phyloP scores from a whole-genome alignment of 2,113 vertebrate species.

The Meleagris gallopavo region DNA sequence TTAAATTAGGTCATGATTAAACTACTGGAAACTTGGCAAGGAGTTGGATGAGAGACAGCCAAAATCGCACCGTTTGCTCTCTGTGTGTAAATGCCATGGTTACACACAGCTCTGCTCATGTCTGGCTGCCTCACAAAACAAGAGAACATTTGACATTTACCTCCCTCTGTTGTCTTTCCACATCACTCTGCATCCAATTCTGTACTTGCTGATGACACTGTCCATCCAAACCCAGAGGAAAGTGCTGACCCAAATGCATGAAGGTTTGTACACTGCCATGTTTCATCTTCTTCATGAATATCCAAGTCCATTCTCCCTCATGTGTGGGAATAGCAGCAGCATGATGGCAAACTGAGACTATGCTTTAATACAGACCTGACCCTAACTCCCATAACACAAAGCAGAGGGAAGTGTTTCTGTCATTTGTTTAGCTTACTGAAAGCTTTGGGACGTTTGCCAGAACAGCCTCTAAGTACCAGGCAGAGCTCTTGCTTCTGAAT shows the following conservation, averaged over 20 bases:
- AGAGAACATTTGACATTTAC: background rate
- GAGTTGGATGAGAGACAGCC: background rate
- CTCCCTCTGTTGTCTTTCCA: background rate
- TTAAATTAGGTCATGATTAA: slow-evolving; percentile 50
- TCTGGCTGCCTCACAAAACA: background rate
- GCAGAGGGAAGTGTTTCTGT: background rate
- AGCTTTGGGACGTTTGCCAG: background rate
- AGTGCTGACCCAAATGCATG: background rate
- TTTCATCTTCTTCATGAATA: background rate
- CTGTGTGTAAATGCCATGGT: background rate
- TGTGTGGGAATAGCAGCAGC: background rate
- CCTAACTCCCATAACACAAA: background rate
- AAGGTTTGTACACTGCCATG: background rate
- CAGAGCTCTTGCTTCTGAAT: background rate
- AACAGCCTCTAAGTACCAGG: background rate
- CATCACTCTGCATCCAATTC: background rate
- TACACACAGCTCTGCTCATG: background rate
- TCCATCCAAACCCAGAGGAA: background rate
- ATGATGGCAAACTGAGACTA: accelerated
- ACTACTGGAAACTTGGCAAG: slow-evolving; percentile 40
- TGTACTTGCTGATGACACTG: background rate
- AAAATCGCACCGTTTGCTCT: background rate
- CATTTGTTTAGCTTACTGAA: background rate
- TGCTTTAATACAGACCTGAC: background rate
- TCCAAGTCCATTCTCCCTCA: accelerated